These are phyloP conservation scores for Morphnarchus princeps DNA, from an alignment of 2,113 vertebrate species.

Conservation along the genomic window DNA sequence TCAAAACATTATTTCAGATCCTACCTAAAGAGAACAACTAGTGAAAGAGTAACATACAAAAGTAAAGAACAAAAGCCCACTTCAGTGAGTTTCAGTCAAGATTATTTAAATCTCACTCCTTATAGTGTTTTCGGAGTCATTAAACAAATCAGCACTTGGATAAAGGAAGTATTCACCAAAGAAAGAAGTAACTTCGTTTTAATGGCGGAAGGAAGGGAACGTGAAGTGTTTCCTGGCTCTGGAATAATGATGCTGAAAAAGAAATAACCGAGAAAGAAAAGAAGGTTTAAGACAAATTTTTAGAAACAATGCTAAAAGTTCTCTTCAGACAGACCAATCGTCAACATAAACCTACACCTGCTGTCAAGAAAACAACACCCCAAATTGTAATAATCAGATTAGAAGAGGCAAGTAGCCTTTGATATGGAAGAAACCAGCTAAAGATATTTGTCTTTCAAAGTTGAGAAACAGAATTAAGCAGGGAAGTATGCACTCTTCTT, in stretches of 20 bases:
- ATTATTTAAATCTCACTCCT: background rate
- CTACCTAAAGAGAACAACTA: background rate
- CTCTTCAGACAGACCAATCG: background rate
- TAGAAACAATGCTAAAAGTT: background rate
- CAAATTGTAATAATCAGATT: background rate
- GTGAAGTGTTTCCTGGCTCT: background rate
- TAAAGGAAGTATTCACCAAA: background rate
- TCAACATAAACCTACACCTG: background rate
- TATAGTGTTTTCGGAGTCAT: background rate
- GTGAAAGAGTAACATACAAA: background rate
- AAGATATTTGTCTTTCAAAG: background rate
- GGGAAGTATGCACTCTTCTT: background rate
- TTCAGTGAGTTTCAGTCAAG: background rate
- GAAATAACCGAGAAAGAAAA: background rate
- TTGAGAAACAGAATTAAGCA: background rate
- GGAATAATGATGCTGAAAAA: background rate
- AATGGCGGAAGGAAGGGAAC: background rate
- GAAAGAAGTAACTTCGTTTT: background rate
- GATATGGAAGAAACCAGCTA: background rate
- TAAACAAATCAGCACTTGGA: background rate
- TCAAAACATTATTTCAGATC: background rate
- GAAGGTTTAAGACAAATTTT: background rate
- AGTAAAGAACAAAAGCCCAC: background rate
- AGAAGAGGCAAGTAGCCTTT: background rate
- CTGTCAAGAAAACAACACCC: background rate